phyloP scores from a whole-genome alignment of 2,113 vertebrate species.

The Nycticebus coucang region DNA sequence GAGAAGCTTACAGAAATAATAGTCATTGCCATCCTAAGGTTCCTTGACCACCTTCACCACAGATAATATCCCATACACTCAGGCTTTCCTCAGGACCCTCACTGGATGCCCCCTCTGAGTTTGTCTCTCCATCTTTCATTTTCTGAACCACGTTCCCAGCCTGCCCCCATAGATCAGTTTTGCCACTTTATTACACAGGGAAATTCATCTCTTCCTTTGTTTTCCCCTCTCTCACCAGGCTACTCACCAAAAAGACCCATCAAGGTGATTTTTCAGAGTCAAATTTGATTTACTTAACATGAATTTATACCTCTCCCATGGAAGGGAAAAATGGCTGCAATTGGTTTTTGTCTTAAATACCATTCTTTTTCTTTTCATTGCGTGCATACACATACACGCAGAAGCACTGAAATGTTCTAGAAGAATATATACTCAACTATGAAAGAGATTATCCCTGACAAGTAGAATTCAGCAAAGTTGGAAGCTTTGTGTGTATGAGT shows the following conservation, averaged over 20 bases:
- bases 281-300: conserved; percentile 1
- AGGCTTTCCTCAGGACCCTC: neutral
- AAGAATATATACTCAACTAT: neutral
- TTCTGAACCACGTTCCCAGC: neutral
- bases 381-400: neutral
- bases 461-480: neutral
- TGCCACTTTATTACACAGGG: neutral
- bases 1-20: neutral
- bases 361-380: conserved; percentile 35
- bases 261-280: neutral
- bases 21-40: neutral
- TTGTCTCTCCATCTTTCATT: neutral
- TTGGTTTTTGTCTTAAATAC: conserved; percentile 14
- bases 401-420: neutral
- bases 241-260: neutral
- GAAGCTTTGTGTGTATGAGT: neutral
- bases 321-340: neutral
- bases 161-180: neutral
- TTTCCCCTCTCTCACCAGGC: neutral
- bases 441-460: neutral
- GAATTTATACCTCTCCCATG: neutral
- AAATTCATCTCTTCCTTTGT: neutral
- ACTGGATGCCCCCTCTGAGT: neutral
- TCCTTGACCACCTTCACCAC: neutral
- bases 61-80: neutral